Conservation (phyloP, 1,140 invertebrate genomes). For the Cotesia vestalis region DNA sequence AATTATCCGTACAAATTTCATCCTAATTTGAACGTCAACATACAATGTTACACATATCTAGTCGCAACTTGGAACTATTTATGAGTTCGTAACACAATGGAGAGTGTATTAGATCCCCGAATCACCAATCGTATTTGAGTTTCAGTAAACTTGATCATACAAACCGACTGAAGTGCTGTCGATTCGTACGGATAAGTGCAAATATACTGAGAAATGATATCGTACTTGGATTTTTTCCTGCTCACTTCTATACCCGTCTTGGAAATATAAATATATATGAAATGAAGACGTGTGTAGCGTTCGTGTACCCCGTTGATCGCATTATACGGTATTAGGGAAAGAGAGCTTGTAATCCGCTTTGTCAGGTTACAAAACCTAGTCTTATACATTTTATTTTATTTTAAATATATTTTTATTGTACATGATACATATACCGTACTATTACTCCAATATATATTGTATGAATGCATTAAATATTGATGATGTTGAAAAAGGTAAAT, state of each 20-base stretch:
- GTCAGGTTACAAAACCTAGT: constrained; percentile 29
- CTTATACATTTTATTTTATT: constrained; percentile 9
- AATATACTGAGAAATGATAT: constrained; percentile 8
- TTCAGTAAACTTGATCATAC: no score
- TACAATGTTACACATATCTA: constrained; percentile 12
- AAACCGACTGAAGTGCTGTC: constrained; percentile 9
- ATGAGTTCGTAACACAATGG: background rate
- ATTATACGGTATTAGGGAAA: constrained; percentile 61
- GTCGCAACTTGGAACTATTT: constrained; percentile 31
- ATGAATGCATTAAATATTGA: no score
- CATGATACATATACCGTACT: no score
- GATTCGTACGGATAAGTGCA: constrained; percentile 26
- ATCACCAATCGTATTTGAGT: background rate
- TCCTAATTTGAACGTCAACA: constrained; percentile 30
- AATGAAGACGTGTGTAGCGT: constrained; percentile 28
- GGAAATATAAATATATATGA: constrained; percentile 13
- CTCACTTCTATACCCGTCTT: background rate
- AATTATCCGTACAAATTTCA: background rate
- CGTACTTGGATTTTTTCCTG: background rate
- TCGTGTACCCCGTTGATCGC: constrained; percentile 56
- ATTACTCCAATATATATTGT: no score
- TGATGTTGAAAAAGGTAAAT: no score
- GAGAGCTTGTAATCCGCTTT: constrained; percentile 54
- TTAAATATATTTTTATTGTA: background rate
- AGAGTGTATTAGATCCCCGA: background rate